Evolutionary conservation across 2,888 invertebrate genomes (phyloP).

Genomic region (Lacanobia oleracea): DNA sequence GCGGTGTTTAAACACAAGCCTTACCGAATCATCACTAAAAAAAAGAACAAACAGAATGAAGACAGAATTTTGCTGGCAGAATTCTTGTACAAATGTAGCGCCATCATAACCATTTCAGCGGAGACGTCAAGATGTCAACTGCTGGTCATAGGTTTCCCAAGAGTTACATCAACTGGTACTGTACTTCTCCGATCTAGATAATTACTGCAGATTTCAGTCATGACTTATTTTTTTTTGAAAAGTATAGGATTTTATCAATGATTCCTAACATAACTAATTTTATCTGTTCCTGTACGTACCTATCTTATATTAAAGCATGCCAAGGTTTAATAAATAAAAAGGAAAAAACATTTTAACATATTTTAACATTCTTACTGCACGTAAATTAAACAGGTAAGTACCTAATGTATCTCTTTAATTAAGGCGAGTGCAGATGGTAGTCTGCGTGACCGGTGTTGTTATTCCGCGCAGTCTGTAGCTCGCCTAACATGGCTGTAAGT

Average conservation of each 20-base stretch:
- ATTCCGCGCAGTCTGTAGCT: conserved; percentile 30
- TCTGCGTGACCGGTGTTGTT: conserved; percentile 35
- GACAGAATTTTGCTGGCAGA: background rate
- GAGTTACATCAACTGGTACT: too few species aligned
- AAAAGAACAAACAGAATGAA: too few species aligned
- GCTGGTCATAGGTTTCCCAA: background rate
- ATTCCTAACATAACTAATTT: background rate
- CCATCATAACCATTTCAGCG: background rate
- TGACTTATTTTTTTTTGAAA: background rate
- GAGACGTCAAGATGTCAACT: background rate
- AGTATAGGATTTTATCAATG: background rate
- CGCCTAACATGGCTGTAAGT: conserved; percentile 52
- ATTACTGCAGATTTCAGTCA: background rate
- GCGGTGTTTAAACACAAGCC: too few species aligned
- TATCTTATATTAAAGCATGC: background rate
- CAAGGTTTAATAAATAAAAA: background rate
- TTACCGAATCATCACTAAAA: too few species aligned
- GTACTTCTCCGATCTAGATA: too few species aligned
- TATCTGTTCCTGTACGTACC: too few species aligned
- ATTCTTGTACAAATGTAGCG: background rate
- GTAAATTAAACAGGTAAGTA: conserved; percentile 8
- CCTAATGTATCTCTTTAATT: conserved; percentile 28
- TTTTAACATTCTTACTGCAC: background rate
- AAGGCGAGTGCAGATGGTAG: conserved; percentile 39
- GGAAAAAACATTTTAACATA: background rate